Conservation (phyloP, 2,888 invertebrate genomes). For the Drosophila fulvimacula region DNA sequence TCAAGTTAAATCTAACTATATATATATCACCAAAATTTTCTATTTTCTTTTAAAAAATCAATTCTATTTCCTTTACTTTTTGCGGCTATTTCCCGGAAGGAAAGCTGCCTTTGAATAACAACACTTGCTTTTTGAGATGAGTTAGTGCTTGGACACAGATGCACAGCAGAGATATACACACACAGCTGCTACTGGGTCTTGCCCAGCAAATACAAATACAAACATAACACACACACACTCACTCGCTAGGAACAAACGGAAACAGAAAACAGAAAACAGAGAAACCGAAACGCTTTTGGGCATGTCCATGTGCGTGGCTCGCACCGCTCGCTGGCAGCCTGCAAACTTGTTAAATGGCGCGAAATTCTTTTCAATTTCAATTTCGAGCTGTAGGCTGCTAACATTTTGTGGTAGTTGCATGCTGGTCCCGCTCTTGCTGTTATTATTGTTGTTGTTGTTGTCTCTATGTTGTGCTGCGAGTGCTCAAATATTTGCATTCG, state of each 20-base stretch:
- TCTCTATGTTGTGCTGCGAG: constrained; percentile 31
- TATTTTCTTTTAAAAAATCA: background rate
- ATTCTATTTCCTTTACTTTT: background rate
- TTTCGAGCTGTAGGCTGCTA: constrained; percentile 51
- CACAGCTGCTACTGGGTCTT: constrained; percentile 20
- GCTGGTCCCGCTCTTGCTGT: constrained; percentile 4
- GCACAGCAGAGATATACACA: background rate
- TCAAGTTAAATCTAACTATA: background rate
- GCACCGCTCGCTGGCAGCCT: constrained; percentile 23
- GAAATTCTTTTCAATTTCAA: constrained; percentile 68
- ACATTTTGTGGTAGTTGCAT: constrained; percentile 27
- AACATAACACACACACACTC: constrained; percentile 6
- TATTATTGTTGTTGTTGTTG: constrained; percentile 14
- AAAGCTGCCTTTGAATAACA: constrained; percentile 6
- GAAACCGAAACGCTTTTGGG: constrained; percentile 38
- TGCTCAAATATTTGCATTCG: constrained; percentile 75
- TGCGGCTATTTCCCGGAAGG: background rate
- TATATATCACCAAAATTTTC: background rate
- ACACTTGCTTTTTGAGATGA: constrained; percentile 9
- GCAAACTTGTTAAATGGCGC: constrained; percentile 64
- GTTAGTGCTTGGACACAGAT: background rate
- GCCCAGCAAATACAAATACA: constrained; percentile 33
- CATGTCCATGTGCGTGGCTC: constrained; percentile 18
- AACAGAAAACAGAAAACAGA: constrained; percentile 13
- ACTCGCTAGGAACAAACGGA: constrained; percentile 1